Evolutionary conservation across 2,888 invertebrate species (phyloP).

Genomic region (Rutpela maculata): DNA sequence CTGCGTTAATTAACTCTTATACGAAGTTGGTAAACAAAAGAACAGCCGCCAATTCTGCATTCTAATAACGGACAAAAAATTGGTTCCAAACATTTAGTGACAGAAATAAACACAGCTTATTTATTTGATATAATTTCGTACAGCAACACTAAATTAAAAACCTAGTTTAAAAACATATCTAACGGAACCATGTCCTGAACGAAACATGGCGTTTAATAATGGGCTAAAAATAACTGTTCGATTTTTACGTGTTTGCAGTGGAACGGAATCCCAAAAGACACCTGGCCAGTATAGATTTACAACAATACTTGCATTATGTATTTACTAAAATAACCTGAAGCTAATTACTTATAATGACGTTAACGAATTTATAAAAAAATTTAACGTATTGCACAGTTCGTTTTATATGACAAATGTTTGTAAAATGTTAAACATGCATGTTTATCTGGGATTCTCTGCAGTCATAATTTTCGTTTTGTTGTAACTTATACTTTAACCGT

Average conservation of each 20-base stretch:
- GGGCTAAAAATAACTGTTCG: slow-evolving; percentile 17
- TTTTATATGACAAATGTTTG: too few species aligned
- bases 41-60: slow-evolving; percentile 9
- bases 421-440: too few species aligned
- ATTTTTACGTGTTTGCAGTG: neutral
- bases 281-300: neutral
- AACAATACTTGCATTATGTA: neutral
- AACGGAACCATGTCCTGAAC: neutral
- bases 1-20: slow-evolving; percentile 22
- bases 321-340: neutral
- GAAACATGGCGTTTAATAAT: slow-evolving; percentile 16
- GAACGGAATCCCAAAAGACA: neutral
- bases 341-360: neutral
- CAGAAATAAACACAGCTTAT: slow-evolving; percentile 22
- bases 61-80: slow-evolving; percentile 1
- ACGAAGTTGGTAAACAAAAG: slow-evolving; percentile 13
- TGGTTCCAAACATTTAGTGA: neutral
- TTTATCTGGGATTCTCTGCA: too few species aligned
- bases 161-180: neutral
- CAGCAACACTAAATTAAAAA: neutral
- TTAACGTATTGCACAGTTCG: too few species aligned
- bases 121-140: neutral
- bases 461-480: too few species aligned
- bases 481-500: too few species aligned
- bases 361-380: too few species aligned